phyloP scores from a whole-genome alignment of 2,888 invertebrate species.

The Drosophila imparisetae region DNA sequence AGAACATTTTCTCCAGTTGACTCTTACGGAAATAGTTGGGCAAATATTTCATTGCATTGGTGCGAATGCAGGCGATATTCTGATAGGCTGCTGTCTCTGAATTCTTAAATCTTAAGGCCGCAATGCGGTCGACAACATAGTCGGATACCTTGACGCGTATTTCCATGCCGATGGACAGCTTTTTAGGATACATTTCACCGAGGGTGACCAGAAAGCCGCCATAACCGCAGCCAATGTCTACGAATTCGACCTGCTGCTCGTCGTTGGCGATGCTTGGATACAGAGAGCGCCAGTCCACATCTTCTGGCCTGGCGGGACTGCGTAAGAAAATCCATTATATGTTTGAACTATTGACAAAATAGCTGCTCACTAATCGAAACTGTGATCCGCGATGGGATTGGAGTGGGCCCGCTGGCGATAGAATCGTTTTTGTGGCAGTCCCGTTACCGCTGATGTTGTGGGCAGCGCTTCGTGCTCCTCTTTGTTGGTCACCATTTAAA shows the following conservation, averaged over 20 bases:
- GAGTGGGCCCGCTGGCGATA: slow-evolving; percentile 99
- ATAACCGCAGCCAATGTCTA: slow-evolving; percentile 99
- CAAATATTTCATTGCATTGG: slow-evolving; percentile 99
- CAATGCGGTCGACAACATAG: slow-evolving; percentile 97
- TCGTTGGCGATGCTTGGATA: slow-evolving; percentile 87
- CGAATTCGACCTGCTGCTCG: slow-evolving; percentile 90
- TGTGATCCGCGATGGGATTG: slow-evolving; percentile 99
- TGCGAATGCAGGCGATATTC: slow-evolving; percentile 97
- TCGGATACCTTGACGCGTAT: slow-evolving; percentile 99
- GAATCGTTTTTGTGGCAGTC: slow-evolving; percentile 96
- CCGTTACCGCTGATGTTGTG: slow-evolving; percentile 83
- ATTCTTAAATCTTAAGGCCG: slow-evolving; percentile 91
- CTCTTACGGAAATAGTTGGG: slow-evolving; percentile 98
- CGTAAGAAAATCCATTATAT: slow-evolving; percentile 15
- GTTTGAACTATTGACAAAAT: slow-evolving; percentile 5
- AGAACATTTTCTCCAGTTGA: slow-evolving; percentile 98
- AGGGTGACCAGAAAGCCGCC: slow-evolving; percentile 96
- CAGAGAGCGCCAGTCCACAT: slow-evolving; percentile 93
- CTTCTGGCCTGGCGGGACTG: slow-evolving; percentile 92
- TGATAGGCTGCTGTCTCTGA: slow-evolving; percentile 89
- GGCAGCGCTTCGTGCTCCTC: slow-evolving; percentile 30
- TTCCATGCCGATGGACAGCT: slow-evolving; percentile 96
- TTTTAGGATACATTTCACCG: slow-evolving; percentile 95
- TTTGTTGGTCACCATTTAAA: slow-evolving; percentile 42
- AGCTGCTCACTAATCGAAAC: slow-evolving; percentile 94